Evolutionary conservation across 2,888 invertebrate species (phyloP).

Genomic region (Tubulanus polymorphus): DNA sequence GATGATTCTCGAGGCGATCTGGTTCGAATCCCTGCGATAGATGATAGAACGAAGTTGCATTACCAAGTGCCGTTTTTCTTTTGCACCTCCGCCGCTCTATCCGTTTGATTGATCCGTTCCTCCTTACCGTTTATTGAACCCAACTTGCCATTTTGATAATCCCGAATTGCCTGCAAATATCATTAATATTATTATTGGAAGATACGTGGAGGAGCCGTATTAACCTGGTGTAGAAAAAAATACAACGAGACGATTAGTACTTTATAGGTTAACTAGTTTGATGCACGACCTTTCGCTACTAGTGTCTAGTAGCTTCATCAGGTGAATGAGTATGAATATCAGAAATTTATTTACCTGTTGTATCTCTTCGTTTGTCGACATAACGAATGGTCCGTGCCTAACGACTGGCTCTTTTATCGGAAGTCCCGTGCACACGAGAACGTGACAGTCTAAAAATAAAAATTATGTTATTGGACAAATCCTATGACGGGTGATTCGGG

Average conservation of each 20-base stretch:
- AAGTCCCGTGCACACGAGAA: slow-evolving; percentile 31
- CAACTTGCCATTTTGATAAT: slow-evolving; percentile 30
- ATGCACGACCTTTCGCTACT: no score
- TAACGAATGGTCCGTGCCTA: slow-evolving; percentile 39
- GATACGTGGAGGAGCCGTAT: not conserved
- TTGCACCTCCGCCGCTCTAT: slow-evolving; percentile 25
- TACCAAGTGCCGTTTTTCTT: slow-evolving; percentile 23
- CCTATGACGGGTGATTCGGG: not conserved
- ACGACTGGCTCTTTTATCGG: slow-evolving; percentile 36
- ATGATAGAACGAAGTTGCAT: no score
- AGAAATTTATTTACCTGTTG: slow-evolving; percentile 23
- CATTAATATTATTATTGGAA: not conserved
- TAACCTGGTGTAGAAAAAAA: not conserved
- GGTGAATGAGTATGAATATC: no score
- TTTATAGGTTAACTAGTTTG: no score
- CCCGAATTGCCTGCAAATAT: slow-evolving; percentile 28
- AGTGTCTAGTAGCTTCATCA: not conserved
- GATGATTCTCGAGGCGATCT: no score
- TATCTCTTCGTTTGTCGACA: slow-evolving; percentile 39
- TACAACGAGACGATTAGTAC: no score
- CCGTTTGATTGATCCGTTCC: slow-evolving; percentile 24
- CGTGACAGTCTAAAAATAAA: slow-evolving; percentile 24
- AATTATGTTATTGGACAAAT: no score
- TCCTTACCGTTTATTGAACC: slow-evolving; percentile 29
- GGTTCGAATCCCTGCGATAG: no score